Evolutionary conservation across 92 coral and sea anemone species (phyloP), one percentile per base, ranked within the genome.

Genomic region (Phenganax subtilis): DNA sequence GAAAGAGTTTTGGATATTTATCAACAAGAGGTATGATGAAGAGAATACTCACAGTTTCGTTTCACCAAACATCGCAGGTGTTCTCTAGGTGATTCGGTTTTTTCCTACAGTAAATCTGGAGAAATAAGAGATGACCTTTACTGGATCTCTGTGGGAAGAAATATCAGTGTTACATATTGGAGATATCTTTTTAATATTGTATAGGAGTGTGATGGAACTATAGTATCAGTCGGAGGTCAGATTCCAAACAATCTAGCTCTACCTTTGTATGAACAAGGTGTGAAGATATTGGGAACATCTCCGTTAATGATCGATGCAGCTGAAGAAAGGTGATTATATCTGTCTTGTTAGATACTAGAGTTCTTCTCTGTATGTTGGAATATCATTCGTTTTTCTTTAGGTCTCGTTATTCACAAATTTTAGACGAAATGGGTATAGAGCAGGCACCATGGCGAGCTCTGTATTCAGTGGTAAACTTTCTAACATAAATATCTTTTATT

Each of bases 371-470:
- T 6, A 37, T 10, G 31, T 10, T 44, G 11, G 9, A 16, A 17
- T 54, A 0, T 3, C 12, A 28, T 56, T 7, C 14, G 11, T 17
- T 82, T 51, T 84, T 79, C 11, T 25, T 3, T 73, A 96, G 99
- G 75, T 96, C 99, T 51, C 93, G 93, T 7, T 96, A 90, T 71
- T 96, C 99, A 54, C 97, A 91, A 16, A 96, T 92, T 66, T 85
- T 96, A 55, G 99, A 96, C 65, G 99, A 96, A 77, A 90, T 96
- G 6, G 97, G 90, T 0, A 87, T 96, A 6, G 91, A 89, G 51
- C 99, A 96, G 80, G 99, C 99, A 15, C 97, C 96, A 0, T 96
- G 99, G 99, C 76, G 97, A 64, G 99, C 99, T 16, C 82, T 96
- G 55, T 87, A 90, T 75, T 80, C 90, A 11, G 97, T 96, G 90